Evolutionary conservation across 2,113 vertebrate genomes (phyloP), one percentile per base, ranked within the genome.

Genomic region (Pao palembangensis): DNA sequence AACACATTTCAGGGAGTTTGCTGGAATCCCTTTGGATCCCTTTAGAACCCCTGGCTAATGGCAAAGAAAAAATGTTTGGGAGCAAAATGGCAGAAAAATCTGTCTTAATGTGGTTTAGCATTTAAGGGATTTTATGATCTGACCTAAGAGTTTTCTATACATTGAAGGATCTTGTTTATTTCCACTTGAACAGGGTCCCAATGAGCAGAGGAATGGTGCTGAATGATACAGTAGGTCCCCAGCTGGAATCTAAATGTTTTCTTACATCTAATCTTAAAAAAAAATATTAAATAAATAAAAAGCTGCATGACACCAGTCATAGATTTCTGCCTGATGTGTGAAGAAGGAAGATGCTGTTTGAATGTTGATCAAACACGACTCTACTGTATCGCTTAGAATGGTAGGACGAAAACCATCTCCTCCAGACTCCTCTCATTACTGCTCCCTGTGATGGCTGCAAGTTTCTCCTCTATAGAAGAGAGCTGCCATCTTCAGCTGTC

Each of bases 401-500:
- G 61, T 73, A 69, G 71, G 31, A 74, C 80, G 64, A 47, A 83
- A 80, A 81, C 76, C 71, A 79, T 78, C 77, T 74, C 66, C 68
- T 63, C 55, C 53, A 78, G 64, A 51, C 62, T 79, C 71, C 57
- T 69, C 84, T 88, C 78, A 85, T 89, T 85, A 89, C 76, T 64
- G 79, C 75, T 78, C 63, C 53, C 53, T 72, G 65, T 71, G 75
- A 78, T 77, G 79, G 55, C 68, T 67, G 65, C 64, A 67, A 75
- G 67, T 70, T 75, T 61, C 64, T 56, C 54, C 58, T 70, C 66
- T 46, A 60, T 83, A 79, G 71, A 76, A 78, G 73, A 67, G 75
- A 87, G 81, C 85, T 89, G 84, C 81, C 87, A 88, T 89, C 82
- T 85, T 71, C 64, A 78, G 82, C 83, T 83, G 88, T 88, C 87